Percentiles rank a stretch among this genome's conserved stretches.
Evolutionary conservation across 2,888 invertebrate genomes (phyloP).

Genomic region (Xanthia icteritia): DNA sequence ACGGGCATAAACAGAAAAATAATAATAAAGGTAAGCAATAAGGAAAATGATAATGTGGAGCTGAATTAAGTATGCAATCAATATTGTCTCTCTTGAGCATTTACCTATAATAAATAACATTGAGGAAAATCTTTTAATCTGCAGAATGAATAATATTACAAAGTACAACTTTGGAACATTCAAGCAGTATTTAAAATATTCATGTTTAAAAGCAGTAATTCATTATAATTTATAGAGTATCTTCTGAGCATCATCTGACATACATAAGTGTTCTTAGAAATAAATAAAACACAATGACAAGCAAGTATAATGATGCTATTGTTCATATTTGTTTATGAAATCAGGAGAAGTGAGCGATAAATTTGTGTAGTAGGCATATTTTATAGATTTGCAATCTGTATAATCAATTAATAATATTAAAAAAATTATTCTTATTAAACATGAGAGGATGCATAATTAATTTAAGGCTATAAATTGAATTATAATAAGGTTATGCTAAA

Average conservation of each 20-base stretch:
- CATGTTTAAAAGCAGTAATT: neutral
- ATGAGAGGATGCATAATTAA: neutral
- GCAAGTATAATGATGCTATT: slow-evolving; percentile 22
- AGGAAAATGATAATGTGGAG: slow-evolving; percentile 21
- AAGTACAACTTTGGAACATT: neutral
- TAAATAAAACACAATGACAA: slow-evolving; percentile 20
- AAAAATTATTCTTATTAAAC: neutral
- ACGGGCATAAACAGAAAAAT: neutral
- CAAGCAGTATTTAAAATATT: neutral
- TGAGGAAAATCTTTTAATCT: slow-evolving; percentile 36
- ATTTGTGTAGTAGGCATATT: neutral
- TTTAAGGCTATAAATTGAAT: neutral
- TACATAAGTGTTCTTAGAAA: slow-evolving; percentile 4
- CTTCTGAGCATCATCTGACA: neutral
- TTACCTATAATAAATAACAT: neutral
- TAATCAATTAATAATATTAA: neutral
- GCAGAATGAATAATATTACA: neutral
- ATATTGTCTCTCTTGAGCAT: neutral
- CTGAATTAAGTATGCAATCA: neutral
- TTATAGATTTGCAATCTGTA: slow-evolving; percentile 5
- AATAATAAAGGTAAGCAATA: neutral
- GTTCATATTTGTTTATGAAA: slow-evolving; percentile 46
- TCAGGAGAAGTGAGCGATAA: neutral
- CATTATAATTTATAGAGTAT: neutral
- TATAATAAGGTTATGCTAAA: neutral